phyloP scores from a whole-genome alignment of 2,113 vertebrate genomes.

The Leuciscus idus region DNA sequence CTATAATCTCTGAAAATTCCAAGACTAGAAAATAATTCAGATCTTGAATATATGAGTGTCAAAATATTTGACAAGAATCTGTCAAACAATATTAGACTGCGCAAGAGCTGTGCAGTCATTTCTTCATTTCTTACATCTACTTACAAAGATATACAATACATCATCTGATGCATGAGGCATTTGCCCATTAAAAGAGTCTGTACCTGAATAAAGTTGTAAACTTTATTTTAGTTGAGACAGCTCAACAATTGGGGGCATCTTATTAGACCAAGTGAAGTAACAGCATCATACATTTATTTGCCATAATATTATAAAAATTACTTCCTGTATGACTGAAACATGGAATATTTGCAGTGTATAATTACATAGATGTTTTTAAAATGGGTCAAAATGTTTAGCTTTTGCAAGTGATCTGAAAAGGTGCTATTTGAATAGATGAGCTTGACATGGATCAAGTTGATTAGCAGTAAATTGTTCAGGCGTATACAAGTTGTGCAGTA shows the following conservation, averaged over 20 bases:
- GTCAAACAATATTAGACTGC: neutral
- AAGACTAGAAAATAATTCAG: neutral
- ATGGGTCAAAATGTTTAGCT: neutral
- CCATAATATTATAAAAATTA: neutral
- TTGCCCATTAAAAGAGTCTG: neutral
- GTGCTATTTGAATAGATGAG: conserved; percentile 53
- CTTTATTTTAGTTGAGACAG: neutral
- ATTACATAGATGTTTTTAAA: neutral
- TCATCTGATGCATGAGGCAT: neutral
- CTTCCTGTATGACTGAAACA: neutral
- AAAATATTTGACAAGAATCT: neutral
- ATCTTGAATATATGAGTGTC: neutral
- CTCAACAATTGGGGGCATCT: neutral
- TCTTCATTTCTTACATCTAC: neutral
- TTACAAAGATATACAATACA: conserved; percentile 9
- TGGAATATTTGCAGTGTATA: neutral
- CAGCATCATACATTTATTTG: neutral
- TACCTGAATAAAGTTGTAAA: conserved; percentile 24
- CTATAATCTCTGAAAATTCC: neutral
- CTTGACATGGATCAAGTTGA: conserved; percentile 32
- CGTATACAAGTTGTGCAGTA: neutral
- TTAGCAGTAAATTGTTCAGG: neutral
- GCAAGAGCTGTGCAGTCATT: neutral
- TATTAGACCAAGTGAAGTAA: neutral
- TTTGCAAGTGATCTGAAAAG: conserved; percentile 11